Evolutionary conservation across 2,797 vertebrate species (phyloP).

Genomic region (Coendou prehensilis): DNA sequence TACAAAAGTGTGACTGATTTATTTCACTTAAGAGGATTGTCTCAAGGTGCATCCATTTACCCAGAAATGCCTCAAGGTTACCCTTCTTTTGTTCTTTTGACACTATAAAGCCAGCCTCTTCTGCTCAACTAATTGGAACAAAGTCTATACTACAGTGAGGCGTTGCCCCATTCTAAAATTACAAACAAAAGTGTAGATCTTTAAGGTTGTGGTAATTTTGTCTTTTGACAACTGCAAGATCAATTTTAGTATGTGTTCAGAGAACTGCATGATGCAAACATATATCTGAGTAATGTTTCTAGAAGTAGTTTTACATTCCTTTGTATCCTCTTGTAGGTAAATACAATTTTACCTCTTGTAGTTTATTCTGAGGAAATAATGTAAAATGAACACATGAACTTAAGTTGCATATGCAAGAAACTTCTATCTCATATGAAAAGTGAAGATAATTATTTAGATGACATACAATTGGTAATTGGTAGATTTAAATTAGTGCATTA

Average conservation of each 20-base stretch:
- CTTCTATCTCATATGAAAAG: background rate
- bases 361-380: background rate
- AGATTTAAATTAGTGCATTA: background rate
- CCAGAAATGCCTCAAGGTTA: no score
- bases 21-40: no score
- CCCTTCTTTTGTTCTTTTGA: background rate
- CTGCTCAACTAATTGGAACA: background rate
- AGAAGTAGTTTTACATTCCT: background rate
- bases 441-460: background rate
- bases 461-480: background rate
- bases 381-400: background rate
- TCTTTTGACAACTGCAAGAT: background rate
- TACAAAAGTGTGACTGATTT: no score
- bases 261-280: background rate
- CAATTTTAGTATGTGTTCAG: background rate
- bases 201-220: background rate
- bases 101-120: background rate
- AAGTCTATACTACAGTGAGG: background rate
- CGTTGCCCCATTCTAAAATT: no score
- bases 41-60: no score
- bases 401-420: background rate
- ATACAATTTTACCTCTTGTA: background rate
- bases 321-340: background rate
- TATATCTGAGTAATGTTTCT: background rate
- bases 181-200: background rate